phyloP scores from a whole-genome alignment of 2,797 vertebrate species.

The Danio choprae region DNA sequence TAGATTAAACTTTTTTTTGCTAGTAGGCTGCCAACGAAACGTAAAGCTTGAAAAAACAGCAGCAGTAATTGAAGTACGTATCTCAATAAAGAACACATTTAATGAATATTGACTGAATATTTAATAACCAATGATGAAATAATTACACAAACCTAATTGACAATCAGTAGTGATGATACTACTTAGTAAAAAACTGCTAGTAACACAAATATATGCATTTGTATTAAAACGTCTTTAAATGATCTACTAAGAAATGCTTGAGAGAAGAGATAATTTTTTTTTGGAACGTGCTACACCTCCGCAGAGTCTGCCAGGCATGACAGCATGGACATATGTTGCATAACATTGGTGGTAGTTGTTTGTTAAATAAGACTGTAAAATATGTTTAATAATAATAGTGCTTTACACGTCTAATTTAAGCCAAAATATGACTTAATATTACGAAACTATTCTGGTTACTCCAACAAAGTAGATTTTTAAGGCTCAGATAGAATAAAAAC shows the following conservation, averaged over 20 bases:
- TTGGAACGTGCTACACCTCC: slow-evolving; percentile 7
- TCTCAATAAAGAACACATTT: background rate
- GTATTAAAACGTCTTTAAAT: background rate
- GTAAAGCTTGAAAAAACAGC: background rate
- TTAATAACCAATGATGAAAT: background rate
- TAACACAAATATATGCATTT: too few species aligned
- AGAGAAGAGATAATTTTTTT: background rate
- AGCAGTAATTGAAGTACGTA: background rate
- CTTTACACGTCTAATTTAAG: background rate
- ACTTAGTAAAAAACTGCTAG: too few species aligned
- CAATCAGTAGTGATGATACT: background rate
- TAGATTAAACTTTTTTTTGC: too few species aligned
- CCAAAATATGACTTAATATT: background rate
- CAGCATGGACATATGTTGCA: slow-evolving; percentile 1
- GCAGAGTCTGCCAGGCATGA: background rate
- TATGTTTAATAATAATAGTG: background rate
- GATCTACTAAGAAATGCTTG: background rate
- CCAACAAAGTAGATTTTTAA: background rate
- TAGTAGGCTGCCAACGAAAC: too few species aligned
- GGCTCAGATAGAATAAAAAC: background rate
- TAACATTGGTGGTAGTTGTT: background rate
- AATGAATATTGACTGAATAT: background rate
- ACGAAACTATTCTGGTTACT: background rate
- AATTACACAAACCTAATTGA: background rate
- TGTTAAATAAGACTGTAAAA: background rate